A percentile compares a stretch with the other conserved stretches of the same genome.
These are phyloP conservation scores for Rotaria sp. DNA, from an alignment of 2,888 invertebrate genomes.

Conservation along the genomic window DNA sequence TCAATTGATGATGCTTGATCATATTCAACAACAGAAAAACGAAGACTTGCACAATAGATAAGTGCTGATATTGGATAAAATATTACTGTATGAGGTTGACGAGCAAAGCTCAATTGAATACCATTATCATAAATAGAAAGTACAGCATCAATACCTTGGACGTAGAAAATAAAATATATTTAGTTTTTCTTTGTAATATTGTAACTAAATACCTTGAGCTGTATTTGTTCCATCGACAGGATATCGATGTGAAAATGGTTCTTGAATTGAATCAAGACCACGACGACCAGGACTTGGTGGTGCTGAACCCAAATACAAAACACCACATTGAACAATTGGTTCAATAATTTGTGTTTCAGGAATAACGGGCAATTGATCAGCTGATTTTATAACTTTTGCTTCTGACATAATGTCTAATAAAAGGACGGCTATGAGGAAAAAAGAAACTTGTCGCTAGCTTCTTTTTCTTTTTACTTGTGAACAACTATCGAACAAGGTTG, in stretches of 20 bases:
- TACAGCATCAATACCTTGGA: neutral
- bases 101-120: slow-evolving; percentile 77
- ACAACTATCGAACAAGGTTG: neutral
- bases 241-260: slow-evolving; percentile 49
- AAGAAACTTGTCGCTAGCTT: too few species aligned
- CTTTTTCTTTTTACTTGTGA: neutral
- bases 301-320: slow-evolving; percentile 54
- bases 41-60: slow-evolving; percentile 51
- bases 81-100: slow-evolving; percentile 45
- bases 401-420: neutral
- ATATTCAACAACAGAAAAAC: slow-evolving; percentile 43
- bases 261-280: slow-evolving; percentile 52
- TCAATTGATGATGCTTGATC: slow-evolving; percentile 31
- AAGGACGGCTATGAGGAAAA: neutral
- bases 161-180: neutral
- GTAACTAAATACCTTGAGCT: slow-evolving; percentile 42
- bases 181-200: neutral
- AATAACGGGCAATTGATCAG: neutral
- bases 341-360: neutral
- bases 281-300: slow-evolving; percentile 48
- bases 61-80: slow-evolving; percentile 52
- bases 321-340: slow-evolving; percentile 44
- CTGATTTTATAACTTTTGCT: neutral
- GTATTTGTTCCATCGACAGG: slow-evolving; percentile 45
- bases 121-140: slow-evolving; percentile 65